Evolutionary conservation across 2,113 vertebrate species (phyloP), one percentile per base, ranked within the genome.

Genomic region (Beaufortia kweichowensis): DNA sequence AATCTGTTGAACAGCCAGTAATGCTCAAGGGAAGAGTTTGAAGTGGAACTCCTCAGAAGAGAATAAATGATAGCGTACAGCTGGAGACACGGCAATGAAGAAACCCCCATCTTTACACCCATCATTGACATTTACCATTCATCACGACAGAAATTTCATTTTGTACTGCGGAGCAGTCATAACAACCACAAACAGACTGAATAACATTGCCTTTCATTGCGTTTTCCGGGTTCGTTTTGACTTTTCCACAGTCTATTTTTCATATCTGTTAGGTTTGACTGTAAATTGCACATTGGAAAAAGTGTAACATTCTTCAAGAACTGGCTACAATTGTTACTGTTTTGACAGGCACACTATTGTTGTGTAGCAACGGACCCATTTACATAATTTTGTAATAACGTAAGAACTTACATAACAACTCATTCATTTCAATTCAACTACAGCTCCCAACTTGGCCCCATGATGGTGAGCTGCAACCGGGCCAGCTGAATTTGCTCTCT

Each of bases 321-420:
- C 79, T 88, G 85, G 48, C 56, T 88, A 84, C 60, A 83, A 71
- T 77, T 80, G 79, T 88, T 88, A 86, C 85, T 91, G 83, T 90
- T 92, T 91, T 88, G 88, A 90, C 87, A 90, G 85, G 84, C 85
- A 80, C 59, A 79, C 85, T 80, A 87, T 89, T 87, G 89, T 90
- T 88, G 86, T 87, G 82, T 89, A 90, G 91, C 89, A 91, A 92
- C 86, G 4, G 69, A 85, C 41, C 78, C 82, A 90, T 90, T 92
- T 90, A 91, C 86, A 89, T 91, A 87, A 92, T 91, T 89, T 87
- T 81, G 87, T 82, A 77, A 84, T 90, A 87, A 85, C 82, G 85
- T 89, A 88, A 91, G 89, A 82, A 82, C 87, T 90, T 90, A 88
- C 87, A 88, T 92, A 91, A 93, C 81, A 75, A 61, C 78, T 83